These are phyloP conservation scores for Acrossocheilus wenchowensis DNA, from an alignment of 2,797 vertebrate species.

Conservation along the genomic window DNA sequence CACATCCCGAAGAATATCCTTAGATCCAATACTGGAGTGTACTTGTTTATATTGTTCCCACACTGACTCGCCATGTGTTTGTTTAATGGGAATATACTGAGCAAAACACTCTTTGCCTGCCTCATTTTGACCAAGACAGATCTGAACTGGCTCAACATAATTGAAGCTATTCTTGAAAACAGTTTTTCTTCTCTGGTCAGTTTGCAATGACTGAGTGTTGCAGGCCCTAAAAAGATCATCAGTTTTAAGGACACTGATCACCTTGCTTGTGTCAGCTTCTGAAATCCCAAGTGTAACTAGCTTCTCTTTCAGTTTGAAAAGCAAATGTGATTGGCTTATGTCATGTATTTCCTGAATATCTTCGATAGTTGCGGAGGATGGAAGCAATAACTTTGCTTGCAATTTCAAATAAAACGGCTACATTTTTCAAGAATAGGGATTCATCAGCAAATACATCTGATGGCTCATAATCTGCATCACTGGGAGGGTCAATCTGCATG, in stretches of 20 bases:
- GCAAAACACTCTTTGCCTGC: too few species aligned
- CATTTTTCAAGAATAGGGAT: not conserved
- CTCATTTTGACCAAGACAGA: too few species aligned
- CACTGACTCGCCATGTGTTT: too few species aligned
- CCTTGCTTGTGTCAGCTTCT: not conserved
- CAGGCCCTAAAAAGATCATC: not conserved
- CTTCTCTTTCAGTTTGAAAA: not conserved
- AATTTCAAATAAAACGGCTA: not conserved
- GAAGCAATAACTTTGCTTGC: conserved; percentile 13
- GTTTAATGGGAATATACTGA: too few species aligned
- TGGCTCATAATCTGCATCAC: not conserved
- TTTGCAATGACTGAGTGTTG: too few species aligned
- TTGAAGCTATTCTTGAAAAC: too few species aligned
- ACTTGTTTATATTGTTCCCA: not conserved
- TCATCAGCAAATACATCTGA: not conserved
- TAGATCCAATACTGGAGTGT: too few species aligned
- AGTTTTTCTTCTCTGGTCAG: too few species aligned
- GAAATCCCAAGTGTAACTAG: not conserved
- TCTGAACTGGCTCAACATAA: too few species aligned
- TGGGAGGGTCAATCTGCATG: not conserved
- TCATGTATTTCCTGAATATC: conserved; percentile 17
- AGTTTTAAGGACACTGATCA: not conserved
- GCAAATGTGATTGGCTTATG: conserved; percentile 15
- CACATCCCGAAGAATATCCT: too few species aligned
- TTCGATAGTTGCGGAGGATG: conserved; percentile 4